Evolutionary conservation across 1,140 invertebrate species (phyloP).

Genomic region (Achatina immaculata): DNA sequence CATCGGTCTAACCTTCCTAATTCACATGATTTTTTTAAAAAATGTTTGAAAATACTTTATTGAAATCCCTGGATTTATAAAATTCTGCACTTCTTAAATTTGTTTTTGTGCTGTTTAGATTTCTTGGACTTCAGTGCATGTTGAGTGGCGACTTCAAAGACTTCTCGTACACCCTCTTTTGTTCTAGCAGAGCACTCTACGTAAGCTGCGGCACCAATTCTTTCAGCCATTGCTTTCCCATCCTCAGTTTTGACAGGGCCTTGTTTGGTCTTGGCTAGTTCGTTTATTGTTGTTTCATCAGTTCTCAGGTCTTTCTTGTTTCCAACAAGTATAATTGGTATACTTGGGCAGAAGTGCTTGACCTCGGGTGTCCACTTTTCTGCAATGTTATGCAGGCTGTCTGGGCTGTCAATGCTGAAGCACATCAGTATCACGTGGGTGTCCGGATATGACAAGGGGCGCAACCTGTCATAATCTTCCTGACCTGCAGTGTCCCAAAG

Average conservation of each 20-base stretch:
- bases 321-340: slow-evolving; percentile 71
- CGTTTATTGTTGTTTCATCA: slow-evolving; percentile 94
- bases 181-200: slow-evolving; percentile 66
- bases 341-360: slow-evolving; percentile 70
- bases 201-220: slow-evolving; percentile 57
- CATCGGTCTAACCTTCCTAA: no score
- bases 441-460: slow-evolving; percentile 96
- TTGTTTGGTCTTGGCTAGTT: slow-evolving; percentile 98
- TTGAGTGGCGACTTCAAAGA: slow-evolving; percentile 61
- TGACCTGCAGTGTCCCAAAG: slow-evolving; percentile 19
- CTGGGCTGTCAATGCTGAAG: slow-evolving; percentile 66
- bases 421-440: slow-evolving; percentile 80
- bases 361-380: slow-evolving; percentile 63
- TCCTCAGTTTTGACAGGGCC: slow-evolving; percentile 98
- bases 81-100: background rate
- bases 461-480: slow-evolving; percentile 68
- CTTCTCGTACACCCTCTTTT: slow-evolving; percentile 62
- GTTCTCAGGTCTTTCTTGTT: slow-evolving; percentile 82
- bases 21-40: no score
- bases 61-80: slow-evolving; percentile 9
- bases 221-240: slow-evolving; percentile 96
- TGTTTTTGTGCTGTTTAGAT: background rate
- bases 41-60: no score
- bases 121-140: slow-evolving; percentile 40
- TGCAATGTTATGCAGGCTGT: slow-evolving; percentile 65